A percentile compares a stretch with the other conserved stretches of the same genome.
These are phyloP conservation scores for Lepidonotus clava DNA, from an alignment of 2,888 invertebrate genomes.

Conservation along the genomic window DNA sequence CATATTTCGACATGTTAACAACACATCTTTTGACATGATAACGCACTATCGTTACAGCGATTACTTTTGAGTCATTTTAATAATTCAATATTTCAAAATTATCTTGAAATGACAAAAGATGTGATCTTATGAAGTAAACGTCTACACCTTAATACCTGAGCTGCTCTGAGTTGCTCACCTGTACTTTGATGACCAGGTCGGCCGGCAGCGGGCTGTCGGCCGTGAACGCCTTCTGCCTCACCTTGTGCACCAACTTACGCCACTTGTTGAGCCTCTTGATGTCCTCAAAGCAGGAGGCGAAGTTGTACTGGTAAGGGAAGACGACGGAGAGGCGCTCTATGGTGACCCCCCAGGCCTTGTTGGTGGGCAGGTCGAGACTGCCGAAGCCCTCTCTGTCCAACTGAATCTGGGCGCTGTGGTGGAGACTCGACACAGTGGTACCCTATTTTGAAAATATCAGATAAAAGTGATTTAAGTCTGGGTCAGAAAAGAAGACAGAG, in stretches of 20 bases:
- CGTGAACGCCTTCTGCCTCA: conserved; percentile 85
- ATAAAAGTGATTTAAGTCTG: too few relatives aligned
- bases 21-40: too few relatives aligned
- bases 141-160: too few relatives aligned
- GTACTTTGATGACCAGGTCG: conserved; percentile 92
- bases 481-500: conserved; percentile 54
- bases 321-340: conserved; percentile 57
- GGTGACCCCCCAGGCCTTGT: conserved; percentile 76
- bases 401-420: conserved; percentile 64
- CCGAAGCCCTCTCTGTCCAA: conserved; percentile 64
- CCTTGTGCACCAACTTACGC: conserved; percentile 91
- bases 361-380: conserved; percentile 67
- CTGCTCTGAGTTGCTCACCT: conserved; percentile 77
- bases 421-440: conserved; percentile 68
- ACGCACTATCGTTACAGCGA: too few relatives aligned
- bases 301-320: conserved; percentile 81
- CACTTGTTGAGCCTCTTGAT: conserved; percentile 91
- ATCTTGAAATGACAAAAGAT: too few relatives aligned
- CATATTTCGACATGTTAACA: too few relatives aligned
- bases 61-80: too few relatives aligned
- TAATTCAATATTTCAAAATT: too few relatives aligned
- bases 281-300: conserved; percentile 80
- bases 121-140: too few relatives aligned
- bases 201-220: conserved; percentile 88
- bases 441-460: too few relatives aligned